These are phyloP conservation scores for Eospalax fontanierii DNA, from an alignment of 2,797 vertebrate genomes.

Conservation along the genomic window DNA sequence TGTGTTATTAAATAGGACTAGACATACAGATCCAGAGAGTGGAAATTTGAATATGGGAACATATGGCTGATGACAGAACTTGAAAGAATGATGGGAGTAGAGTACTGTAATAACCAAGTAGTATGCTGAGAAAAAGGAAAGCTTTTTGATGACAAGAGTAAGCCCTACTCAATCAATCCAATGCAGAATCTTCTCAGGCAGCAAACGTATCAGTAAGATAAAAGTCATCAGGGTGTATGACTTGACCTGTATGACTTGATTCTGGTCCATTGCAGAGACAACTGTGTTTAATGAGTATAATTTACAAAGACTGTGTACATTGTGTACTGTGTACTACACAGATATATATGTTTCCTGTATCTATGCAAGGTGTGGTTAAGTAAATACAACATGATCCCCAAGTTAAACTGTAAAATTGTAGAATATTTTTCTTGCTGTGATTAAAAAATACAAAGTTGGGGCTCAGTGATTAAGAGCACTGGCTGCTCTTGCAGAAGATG, in stretches of 20 bases:
- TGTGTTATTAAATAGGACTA: background rate
- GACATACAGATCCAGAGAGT: background rate
- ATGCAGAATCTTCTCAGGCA: background rate
- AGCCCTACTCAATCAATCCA: background rate
- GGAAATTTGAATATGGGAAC: background rate
- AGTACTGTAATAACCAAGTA: background rate
- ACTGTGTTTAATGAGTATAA: background rate
- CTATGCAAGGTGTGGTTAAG: background rate
- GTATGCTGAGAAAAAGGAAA: background rate
- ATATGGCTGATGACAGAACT: background rate
- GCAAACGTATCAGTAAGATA: background rate
- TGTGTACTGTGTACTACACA: background rate
- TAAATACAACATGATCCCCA: background rate
- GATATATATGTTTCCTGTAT: background rate
- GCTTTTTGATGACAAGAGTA: background rate
- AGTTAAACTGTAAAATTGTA: background rate
- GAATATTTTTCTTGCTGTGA: background rate
- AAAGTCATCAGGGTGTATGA: background rate
- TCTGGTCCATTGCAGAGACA: background rate
- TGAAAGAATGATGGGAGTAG: background rate
- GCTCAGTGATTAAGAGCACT: too few species aligned
- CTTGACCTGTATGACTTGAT: background rate
- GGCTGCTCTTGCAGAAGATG: too few species aligned
- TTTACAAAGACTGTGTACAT: background rate
- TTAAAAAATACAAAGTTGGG: too few species aligned